Conservation (phyloP, 2,888 invertebrate genomes). For the Cyclophora albipunctata region DNA sequence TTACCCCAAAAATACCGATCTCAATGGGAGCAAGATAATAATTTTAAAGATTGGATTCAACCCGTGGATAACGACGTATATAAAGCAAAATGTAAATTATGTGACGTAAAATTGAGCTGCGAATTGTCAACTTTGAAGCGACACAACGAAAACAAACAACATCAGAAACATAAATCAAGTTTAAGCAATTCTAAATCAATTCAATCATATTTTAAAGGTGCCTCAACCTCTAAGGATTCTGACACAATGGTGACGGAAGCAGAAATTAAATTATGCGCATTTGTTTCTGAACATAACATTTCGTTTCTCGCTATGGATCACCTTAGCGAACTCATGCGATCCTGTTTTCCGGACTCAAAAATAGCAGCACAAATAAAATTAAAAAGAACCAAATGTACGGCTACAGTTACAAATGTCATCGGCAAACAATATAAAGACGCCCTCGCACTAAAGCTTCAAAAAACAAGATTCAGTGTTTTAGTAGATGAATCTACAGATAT, state of each 20-base stretch:
- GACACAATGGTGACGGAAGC: background rate
- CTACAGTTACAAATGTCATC: constrained; percentile 23
- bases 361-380: constrained; percentile 19
- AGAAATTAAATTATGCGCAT: constrained; percentile 22
- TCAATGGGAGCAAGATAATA: too few species aligned
- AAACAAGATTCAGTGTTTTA: constrained; percentile 20
- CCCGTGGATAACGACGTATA: too few species aligned
- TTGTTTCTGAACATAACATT: constrained; percentile 28
- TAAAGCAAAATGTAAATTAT: too few species aligned
- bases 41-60: too few species aligned
- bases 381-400: constrained; percentile 21
- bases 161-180: too few species aligned
- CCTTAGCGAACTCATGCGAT: constrained; percentile 19
- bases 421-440: constrained; percentile 17
- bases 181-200: too few species aligned
- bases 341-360: constrained; percentile 24
- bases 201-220: too few species aligned
- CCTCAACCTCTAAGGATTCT: too few species aligned
- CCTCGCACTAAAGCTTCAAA: constrained; percentile 18
- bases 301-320: constrained; percentile 19
- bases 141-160: too few species aligned
- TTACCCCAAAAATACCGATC: too few species aligned
- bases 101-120: too few species aligned
- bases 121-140: too few species aligned
- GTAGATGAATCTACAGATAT: constrained; percentile 29